Conservation (phyloP, 1,140 invertebrate species). For the Vanessa tameamea region DNA sequence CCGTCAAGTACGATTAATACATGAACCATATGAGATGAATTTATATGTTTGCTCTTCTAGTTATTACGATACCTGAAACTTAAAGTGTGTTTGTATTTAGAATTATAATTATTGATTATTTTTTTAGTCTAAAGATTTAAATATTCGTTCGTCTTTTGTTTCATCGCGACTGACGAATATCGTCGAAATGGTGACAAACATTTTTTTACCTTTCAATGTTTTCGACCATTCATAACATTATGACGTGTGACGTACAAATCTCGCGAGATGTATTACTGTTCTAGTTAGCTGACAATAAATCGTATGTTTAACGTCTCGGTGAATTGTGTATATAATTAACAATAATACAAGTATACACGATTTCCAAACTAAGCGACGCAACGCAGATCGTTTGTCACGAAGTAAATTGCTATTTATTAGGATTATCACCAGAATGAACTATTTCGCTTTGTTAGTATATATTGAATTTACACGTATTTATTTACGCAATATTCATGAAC, state of each 20-base stretch:
- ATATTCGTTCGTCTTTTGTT: slow-evolving; percentile 36
- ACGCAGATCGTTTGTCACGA: slow-evolving; percentile 72
- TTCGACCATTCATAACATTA: slow-evolving; percentile 59
- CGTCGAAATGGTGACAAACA: slow-evolving; percentile 42
- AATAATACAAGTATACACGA: slow-evolving; percentile 67
- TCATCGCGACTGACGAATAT: slow-evolving; percentile 29
- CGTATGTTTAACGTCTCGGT: slow-evolving; percentile 72
- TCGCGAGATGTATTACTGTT: slow-evolving; percentile 65
- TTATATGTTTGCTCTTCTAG: too few species aligned
- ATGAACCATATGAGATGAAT: too few species aligned
- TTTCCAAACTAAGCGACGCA: slow-evolving; percentile 71
- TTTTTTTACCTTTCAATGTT: slow-evolving; percentile 48
- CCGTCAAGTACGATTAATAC: too few species aligned
- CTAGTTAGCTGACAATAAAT: slow-evolving; percentile 76
- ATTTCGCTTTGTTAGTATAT: slow-evolving; percentile 26
- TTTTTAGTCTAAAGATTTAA: not conserved
- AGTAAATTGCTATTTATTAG: slow-evolving; percentile 76
- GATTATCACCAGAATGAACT: slow-evolving; percentile 57
- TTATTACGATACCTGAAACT: too few species aligned
- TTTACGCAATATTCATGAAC: slow-evolving; percentile 8
- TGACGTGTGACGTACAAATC: slow-evolving; percentile 57
- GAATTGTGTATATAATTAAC: slow-evolving; percentile 75
- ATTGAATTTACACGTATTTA: slow-evolving; percentile 4
- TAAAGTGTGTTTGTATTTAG: not conserved
- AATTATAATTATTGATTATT: not conserved